Evolutionary conservation across 2,888 invertebrate species (phyloP).

Genomic region (Chymomyza procnemis): DNA sequence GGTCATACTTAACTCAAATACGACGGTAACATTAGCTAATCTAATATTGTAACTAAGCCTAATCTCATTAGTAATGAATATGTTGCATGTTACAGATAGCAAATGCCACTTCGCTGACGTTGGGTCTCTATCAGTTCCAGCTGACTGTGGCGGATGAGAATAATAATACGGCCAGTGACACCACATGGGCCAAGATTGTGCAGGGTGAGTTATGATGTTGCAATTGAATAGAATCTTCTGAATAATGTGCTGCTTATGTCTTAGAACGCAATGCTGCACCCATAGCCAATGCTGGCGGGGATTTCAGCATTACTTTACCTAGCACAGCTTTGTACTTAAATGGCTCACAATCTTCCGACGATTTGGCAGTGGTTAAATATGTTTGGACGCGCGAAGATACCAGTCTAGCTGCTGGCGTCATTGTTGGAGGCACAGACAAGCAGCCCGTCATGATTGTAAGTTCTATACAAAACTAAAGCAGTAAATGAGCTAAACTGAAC

Average conservation of each 20-base stretch:
- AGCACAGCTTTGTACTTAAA: slow-evolving; percentile 88
- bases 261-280: slow-evolving; percentile 93
- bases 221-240: neutral
- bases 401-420: slow-evolving; percentile 89
- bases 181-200: slow-evolving; percentile 87
- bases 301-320: slow-evolving; percentile 88
- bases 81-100: slow-evolving; percentile 78
- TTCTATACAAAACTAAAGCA: too few relatives aligned
- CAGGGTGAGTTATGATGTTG: slow-evolving; percentile 82
- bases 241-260: neutral
- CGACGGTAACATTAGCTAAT: slow-evolving; percentile 77
- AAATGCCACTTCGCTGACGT: slow-evolving; percentile 89
- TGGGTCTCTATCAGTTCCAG: slow-evolving; percentile 90
- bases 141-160: slow-evolving; percentile 91
- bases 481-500: slow-evolving; percentile 56
- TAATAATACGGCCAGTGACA: slow-evolving; percentile 87
- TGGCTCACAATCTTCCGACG: slow-evolving; percentile 91
- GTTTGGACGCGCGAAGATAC: slow-evolving; percentile 88
- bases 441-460: slow-evolving; percentile 87
- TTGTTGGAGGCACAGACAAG: slow-evolving; percentile 87
- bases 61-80: neutral
- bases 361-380: slow-evolving; percentile 91
- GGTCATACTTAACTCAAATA: slow-evolving; percentile 80
- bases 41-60: slow-evolving; percentile 15
- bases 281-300: slow-evolving; percentile 92